A percentile compares a stretch with the other conserved stretches of the same genome.
Conservation (phyloP, 92 coral and sea anemone genomes). For the Epizoanthus fatuus region DNA sequence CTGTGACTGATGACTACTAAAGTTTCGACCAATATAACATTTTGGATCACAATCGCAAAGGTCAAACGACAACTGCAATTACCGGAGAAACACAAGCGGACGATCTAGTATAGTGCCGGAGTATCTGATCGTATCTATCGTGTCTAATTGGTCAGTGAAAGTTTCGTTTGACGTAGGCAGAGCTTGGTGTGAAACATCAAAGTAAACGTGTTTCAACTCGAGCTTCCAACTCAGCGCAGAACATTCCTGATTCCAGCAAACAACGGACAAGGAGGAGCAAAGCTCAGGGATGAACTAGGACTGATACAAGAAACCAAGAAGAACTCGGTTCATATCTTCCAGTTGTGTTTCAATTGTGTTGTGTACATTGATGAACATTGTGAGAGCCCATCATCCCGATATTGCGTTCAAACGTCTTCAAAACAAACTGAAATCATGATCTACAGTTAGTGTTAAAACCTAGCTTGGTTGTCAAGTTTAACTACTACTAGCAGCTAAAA, state of each 20-base stretch:
- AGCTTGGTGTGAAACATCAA: background rate
- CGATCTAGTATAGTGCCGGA: background rate
- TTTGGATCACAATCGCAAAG: background rate
- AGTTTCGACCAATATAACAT: background rate
- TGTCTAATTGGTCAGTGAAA: background rate
- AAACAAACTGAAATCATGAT: background rate
- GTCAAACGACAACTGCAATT: conserved; percentile 15
- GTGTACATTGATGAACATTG: background rate
- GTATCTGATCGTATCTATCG: conserved; percentile 24
- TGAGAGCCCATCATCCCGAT: background rate
- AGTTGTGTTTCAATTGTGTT: no score
- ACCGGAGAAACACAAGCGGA: background rate
- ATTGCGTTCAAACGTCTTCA: no score
- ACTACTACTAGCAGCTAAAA: background rate
- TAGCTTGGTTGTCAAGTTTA: background rate
- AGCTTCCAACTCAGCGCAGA: no score
- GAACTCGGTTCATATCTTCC: no score
- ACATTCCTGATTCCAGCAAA: background rate
- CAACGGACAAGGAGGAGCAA: background rate
- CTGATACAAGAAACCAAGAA: no score
- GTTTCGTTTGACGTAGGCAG: background rate
- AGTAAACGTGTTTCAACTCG: no score
- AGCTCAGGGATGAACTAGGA: background rate
- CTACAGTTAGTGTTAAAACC: background rate
- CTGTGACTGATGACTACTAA: background rate